Base-by-base conservation (phyloP, 2,797 vertebrate genomes). In the Sebastiscus albofasciatus region DNA sequence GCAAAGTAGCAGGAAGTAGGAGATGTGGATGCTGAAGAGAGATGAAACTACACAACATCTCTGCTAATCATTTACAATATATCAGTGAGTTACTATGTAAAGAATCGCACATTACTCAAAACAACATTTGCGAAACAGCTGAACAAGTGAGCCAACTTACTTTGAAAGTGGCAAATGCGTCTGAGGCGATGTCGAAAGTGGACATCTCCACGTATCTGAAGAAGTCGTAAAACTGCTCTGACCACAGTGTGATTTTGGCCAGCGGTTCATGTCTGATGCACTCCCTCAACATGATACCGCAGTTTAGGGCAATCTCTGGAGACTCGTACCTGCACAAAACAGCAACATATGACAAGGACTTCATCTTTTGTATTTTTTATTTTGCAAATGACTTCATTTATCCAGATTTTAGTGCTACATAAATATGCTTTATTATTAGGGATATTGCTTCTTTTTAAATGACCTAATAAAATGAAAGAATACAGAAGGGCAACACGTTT, bases 131-230 rank as follows among this genome's bases (percentile, higher is more conserved):
- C 39, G 14, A 42, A 42, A 24, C 14, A 64, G 26, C 24, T 27
- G 24, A 59, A 22, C 9, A 24, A n/a, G 3, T 12, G 7, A 52
- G 16, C 6, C 2, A 3, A 82, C 79, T 96, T 95, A 99, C 98
- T 97, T 99, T 99, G 92, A 99, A 99, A 8, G 98, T 99, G 91
- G 98, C 97, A 85, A 99, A 99, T 1, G 98, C 98, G 66, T 99
- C 98, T 0, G 98, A 99, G 91, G 98, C 98, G 0, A 99, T 99
- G 93, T 99, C 98, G 67, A 99, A 99, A 0, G 98, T 99, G 76
- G 98, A 99, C 98, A 99, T 99, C 93, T 99, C 98, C 77, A 99
- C 98, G 0, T 99, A 99, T 98, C 97, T 96, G 96, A 99, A 99
- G 96, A 99, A 99, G 94, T 99, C 97, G 1, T 99, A 99, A 94